A percentile compares a stretch with the other conserved stretches of the same genome.
These are phyloP conservation scores for Palythoa grandiflora DNA, from an alignment of 92 coral and sea anemone species.

Conservation along the genomic window DNA sequence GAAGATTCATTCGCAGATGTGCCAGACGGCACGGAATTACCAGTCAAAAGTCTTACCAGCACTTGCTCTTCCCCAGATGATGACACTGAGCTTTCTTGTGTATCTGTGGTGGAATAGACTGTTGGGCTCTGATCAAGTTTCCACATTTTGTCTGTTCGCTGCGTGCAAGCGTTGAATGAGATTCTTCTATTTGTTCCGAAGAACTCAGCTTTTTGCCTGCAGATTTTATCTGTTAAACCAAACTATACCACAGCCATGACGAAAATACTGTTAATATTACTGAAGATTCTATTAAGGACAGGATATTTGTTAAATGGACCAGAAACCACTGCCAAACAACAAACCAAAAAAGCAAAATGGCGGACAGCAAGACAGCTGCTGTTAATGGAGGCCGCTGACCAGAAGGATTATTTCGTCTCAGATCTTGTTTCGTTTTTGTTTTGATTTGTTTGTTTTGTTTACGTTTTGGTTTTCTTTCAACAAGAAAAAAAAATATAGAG, in stretches of 20 bases:
- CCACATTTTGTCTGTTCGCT: slow-evolving; percentile 14
- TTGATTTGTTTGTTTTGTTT: too few species aligned
- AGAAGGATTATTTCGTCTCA: neutral
- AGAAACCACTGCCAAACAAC: neutral
- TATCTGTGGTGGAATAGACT: slow-evolving; percentile 15
- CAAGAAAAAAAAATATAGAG: too few species aligned
- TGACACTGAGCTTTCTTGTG: slow-evolving; percentile 1
- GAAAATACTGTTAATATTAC: neutral
- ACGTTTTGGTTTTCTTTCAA: too few species aligned
- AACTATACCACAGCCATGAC: neutral
- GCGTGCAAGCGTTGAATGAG: neutral
- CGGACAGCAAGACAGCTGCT: slow-evolving; percentile 33
- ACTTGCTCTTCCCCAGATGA: slow-evolving; percentile 46
- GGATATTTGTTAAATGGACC: neutral
- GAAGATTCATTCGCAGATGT: slow-evolving; percentile 1
- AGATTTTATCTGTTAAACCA: neutral
- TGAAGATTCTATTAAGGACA: neutral
- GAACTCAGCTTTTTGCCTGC: neutral
- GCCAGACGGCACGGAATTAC: slow-evolving; percentile 19
- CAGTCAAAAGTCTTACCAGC: slow-evolving; percentile 29
- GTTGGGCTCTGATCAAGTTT: slow-evolving; percentile 17
- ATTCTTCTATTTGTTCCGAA: neutral
- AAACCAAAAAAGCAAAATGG: slow-evolving; percentile 29
- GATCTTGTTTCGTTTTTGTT: too few species aligned
- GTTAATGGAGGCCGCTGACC: slow-evolving; percentile 16